phyloP scores from a whole-genome alignment of 2,797 vertebrate genomes.

The Gymnothorax reevesii region DNA sequence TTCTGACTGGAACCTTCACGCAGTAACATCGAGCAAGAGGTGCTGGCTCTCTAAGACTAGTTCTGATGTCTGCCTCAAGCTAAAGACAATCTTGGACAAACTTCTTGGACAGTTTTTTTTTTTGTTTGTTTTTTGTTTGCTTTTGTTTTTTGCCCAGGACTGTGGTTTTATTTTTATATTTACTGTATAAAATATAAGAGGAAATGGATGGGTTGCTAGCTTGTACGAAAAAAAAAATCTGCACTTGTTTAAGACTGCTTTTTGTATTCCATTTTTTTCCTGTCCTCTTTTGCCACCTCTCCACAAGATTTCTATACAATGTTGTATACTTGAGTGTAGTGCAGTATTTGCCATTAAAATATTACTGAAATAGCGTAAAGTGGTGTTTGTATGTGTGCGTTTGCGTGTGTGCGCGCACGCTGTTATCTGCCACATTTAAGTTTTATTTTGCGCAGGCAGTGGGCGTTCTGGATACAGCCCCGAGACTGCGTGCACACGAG shows the following conservation, averaged over 20 bases:
- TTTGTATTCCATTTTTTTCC: slow-evolving; percentile 68
- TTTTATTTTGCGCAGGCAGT: neutral
- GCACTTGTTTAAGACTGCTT: slow-evolving; percentile 61
- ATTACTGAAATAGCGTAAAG: slow-evolving; percentile 66
- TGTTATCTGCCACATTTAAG: neutral
- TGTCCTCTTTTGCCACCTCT: slow-evolving; percentile 58
- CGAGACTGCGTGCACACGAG: neutral
- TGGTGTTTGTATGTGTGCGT: neutral
- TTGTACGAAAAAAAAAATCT: slow-evolving; percentile 59
- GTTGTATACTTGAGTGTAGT: slow-evolving; percentile 78
- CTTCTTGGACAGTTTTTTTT: neutral
- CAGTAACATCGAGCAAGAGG: slow-evolving; percentile 9
- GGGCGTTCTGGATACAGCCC: neutral
- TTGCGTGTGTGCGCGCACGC: neutral
- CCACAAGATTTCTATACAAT: slow-evolving; percentile 68
- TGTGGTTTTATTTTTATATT: slow-evolving; percentile 73
- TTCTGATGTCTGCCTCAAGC: slow-evolving; percentile 55
- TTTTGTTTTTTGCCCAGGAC: slow-evolving; percentile 62
- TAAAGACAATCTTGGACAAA: slow-evolving; percentile 67
- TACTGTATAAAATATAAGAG: slow-evolving; percentile 59
- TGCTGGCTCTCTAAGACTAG: slow-evolving; percentile 48
- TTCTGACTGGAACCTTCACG: slow-evolving; percentile 21
- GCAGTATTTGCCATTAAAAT: slow-evolving; percentile 82
- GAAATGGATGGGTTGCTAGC: slow-evolving; percentile 49
- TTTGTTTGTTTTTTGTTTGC: slow-evolving; percentile 24